Base-by-base conservation (phyloP, 2,113 vertebrate genomes). In the Pelobates fuscus region DNA sequence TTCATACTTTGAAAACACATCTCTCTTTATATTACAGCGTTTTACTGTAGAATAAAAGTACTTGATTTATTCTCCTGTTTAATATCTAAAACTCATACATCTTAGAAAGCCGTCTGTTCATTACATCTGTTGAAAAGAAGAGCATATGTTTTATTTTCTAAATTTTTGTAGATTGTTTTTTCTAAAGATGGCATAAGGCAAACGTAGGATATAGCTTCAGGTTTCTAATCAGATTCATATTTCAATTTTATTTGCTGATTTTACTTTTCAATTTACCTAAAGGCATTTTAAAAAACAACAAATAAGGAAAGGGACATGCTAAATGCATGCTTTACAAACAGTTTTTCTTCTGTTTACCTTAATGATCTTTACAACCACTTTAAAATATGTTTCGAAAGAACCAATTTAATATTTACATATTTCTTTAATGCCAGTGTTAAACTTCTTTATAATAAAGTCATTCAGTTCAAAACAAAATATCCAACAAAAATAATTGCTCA, bases 101-200 rank as follows among this genome's bases (percentile, higher is more conserved):
- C 71, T 65, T 65, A 65, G 57, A 46, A 74, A 25, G 49, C 71
- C 71, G 55, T 74, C 71, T 74, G 71, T 74, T 65, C 46, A 41
- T 17, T 65, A 54, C 71, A 74, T 74, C 71, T 74, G 71, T 66
- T 74, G 29, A 20, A 43, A 65, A 74, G 43, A 8, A 57, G 27
- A 57, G 25, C 71, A 74, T 74, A 74, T 74, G 71, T 74, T 74
- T 74, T 65, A 74, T 26, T 57, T 74, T 74, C 71, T 74, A 43
- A 65, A 74, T 74, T 74, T 43, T 74, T 74, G 29, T 74, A 57
- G 29, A 44, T 57, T 41, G 21, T 65, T 20, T 72, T 55, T 55
- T 65, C 30, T 26, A n/a, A 73, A 74, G 46, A 65, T 65, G 54
- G 29, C 46, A 74, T 55, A 65, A 74, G 61, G 61, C 61, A 66